Evolutionary conservation across 23 tunicate species (phyloP), one percentile per base, ranked within the genome.

Genomic region (Trididemnum miniatum): DNA sequence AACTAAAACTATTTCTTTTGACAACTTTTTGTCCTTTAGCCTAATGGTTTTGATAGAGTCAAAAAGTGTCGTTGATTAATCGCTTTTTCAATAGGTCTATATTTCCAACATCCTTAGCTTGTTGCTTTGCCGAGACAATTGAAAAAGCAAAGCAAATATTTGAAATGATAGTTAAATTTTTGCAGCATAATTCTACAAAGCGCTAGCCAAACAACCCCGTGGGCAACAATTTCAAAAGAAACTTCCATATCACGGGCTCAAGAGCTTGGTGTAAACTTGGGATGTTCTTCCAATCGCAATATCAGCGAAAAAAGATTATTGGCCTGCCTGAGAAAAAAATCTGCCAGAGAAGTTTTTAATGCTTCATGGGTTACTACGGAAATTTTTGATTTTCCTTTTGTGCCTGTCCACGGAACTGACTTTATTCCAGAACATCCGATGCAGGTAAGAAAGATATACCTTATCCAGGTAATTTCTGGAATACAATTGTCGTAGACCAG

Each of bases 321-420:
- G 34, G 7, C 82, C 1, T 87, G 91, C 32, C 57, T 87, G 34
- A 80, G 95, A 20, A 7, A 60, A 1, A 51, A 80, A 35, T 31
- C 82, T 0, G 86, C 89, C 18, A 35, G 59, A 25, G 95, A 89
- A 0, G 39, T 87, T 2, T 87, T 81, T 66, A 51, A 59, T 24
- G 77, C 59, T 31, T 81, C 91, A 5, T 87, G 91, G 91, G 49
- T 87, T 4, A 81, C 86, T 2, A 2, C 84, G 34, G 91, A 89
- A 34, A 84, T 85, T 5, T 89, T 89, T 77, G 95, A 89, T 27
- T 89, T 89, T 72, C 85, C 95, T 0, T 89, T 89, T 72, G 95
- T 89, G 34, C 95, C 95, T 0, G 89, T 89, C 31, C 57, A 71
- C 33, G 89, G 95, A 31, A 84, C 88, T 7, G 28, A 35, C 26